A percentile compares a stretch with the other conserved stretches of the same genome.
Conservation (phyloP, 2,797 vertebrate genomes). For the Eremophila alpestris region DNA sequence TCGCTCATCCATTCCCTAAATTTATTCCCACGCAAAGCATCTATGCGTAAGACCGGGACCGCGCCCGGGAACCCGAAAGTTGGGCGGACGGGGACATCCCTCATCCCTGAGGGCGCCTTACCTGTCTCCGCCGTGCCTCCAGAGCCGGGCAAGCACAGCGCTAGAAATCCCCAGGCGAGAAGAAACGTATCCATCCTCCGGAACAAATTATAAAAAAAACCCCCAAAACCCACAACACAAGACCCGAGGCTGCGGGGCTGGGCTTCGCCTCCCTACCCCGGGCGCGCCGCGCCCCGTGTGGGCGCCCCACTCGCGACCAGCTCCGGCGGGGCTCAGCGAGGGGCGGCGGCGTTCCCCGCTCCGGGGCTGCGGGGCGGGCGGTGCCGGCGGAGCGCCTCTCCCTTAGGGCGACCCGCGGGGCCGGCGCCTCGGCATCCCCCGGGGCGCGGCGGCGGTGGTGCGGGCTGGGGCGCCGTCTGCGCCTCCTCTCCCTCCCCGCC, state of each 20-base stretch:
- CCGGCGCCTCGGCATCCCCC: slow-evolving; percentile 21
- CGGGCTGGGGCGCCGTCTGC: slow-evolving; percentile 27
- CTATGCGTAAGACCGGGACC: not conserved
- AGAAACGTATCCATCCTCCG: slow-evolving; percentile 86
- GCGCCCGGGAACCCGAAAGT: not conserved
- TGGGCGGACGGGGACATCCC: not conserved
- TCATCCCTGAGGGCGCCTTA: slow-evolving; percentile 73
- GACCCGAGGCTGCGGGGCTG: not conserved
- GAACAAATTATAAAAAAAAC: not conserved
- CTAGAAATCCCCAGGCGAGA: slow-evolving; percentile 83
- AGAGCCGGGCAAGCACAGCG: slow-evolving; percentile 75
- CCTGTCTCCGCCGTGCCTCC: slow-evolving; percentile 81
- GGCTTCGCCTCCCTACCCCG: not conserved
- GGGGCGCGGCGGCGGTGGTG: not conserved
- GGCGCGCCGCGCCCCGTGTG: slow-evolving; percentile 6
- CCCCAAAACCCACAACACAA: not conserved
- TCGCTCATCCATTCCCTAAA: not conserved
- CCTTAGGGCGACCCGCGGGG: slow-evolving; percentile 1
- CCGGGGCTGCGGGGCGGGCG: slow-evolving; percentile 38
- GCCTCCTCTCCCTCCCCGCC: slow-evolving; percentile 69
- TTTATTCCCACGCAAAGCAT: not conserved
- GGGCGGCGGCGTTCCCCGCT: not conserved
- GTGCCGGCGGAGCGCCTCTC: not conserved
- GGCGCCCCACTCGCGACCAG: not conserved
- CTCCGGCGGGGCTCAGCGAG: not conserved